phyloP scores from a whole-genome alignment of 1,140 invertebrate genomes.

The Drosophila pandora region DNA sequence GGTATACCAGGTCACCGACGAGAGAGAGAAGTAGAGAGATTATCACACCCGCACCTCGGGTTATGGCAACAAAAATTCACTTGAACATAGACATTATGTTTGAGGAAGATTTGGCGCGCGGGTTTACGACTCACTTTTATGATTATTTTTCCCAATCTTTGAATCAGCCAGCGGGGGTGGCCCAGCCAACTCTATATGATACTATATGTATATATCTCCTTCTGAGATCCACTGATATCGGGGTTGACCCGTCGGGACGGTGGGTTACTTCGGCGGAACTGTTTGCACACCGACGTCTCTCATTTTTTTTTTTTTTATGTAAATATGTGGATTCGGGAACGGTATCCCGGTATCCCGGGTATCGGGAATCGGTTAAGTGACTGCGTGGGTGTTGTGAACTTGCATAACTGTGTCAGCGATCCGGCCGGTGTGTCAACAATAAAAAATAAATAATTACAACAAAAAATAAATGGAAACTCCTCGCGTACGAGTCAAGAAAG shows the following conservation, averaged over 20 bases:
- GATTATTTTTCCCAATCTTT: constrained; percentile 17
- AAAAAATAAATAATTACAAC: too few species aligned
- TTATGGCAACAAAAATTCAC: constrained; percentile 57
- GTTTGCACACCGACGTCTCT: constrained; percentile 49
- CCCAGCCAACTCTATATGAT: neutral
- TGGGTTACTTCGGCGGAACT: constrained; percentile 46
- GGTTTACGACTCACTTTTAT: constrained; percentile 39
- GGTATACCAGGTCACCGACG: neutral
- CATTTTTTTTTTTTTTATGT: constrained; percentile 37
- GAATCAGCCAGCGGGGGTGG: neutral
- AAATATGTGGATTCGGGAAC: constrained; percentile 44
- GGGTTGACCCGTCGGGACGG: constrained; percentile 34
- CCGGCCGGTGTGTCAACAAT: constrained; percentile 48
- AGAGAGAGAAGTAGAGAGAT: constrained; percentile 27
- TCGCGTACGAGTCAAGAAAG: neutral
- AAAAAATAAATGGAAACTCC: too few species aligned
- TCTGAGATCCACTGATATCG: constrained; percentile 54
- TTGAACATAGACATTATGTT: constrained; percentile 63
- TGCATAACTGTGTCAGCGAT: constrained; percentile 76
- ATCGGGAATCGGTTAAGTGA: constrained; percentile 49
- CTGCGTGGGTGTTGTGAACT: constrained; percentile 77
- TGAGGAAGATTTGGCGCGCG: constrained; percentile 70
- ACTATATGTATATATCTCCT: neutral
- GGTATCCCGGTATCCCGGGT: neutral
- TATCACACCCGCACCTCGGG: constrained; percentile 49